Conservation (phyloP, 2,113 vertebrate genomes). For the Jacana jacana region DNA sequence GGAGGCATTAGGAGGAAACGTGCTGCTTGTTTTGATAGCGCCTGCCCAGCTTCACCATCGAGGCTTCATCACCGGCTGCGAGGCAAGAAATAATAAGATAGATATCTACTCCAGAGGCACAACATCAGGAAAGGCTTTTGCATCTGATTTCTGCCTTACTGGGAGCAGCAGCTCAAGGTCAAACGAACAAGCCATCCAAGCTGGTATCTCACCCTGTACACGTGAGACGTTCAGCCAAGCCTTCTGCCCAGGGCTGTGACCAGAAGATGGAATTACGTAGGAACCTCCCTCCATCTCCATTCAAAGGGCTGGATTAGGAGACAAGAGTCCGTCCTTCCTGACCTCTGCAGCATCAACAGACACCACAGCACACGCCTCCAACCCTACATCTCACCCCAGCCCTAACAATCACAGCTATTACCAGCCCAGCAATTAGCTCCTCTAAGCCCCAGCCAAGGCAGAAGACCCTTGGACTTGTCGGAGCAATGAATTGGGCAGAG, state of each 20-base stretch:
- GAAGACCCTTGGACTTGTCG: not conserved
- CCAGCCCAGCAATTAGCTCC: not conserved
- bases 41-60: not conserved
- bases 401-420: not conserved
- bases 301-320: not conserved
- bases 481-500: not conserved
- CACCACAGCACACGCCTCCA: not conserved
- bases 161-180: not conserved
- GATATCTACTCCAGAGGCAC: not conserved
- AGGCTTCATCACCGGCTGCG: not conserved
- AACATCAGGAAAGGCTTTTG: not conserved
- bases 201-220: not conserved
- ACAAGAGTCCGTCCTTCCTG: not conserved
- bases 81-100: too few species aligned
- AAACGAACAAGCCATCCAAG: not conserved
- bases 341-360: not conserved
- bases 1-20: not conserved
- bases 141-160: not conserved
- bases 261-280: not conserved
- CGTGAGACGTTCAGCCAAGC: fast-evolving
- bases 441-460: not conserved
- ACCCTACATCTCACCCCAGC: not conserved
- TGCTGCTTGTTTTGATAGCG: not conserved
- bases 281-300: not conserved
- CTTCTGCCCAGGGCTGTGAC: not conserved